Evolutionary conservation across 2,113 vertebrate genomes (phyloP).

Genomic region (Pipra filicauda): DNA sequence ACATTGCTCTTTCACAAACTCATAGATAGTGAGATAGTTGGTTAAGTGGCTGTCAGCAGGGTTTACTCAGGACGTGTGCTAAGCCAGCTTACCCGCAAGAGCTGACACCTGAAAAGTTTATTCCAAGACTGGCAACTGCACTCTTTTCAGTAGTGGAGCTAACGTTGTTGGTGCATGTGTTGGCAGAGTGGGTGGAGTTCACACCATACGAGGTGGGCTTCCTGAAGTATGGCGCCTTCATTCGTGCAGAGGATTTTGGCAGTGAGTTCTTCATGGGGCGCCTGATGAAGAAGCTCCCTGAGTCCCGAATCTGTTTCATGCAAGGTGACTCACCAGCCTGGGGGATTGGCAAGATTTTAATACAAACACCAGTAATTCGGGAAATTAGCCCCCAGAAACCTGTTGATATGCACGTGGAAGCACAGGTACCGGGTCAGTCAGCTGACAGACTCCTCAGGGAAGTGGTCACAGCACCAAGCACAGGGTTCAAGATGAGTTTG

Average conservation of each 20-base stretch:
- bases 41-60: background rate
- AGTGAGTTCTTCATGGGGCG: conserved; percentile 86
- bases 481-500: background rate
- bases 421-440: background rate
- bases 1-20: background rate
- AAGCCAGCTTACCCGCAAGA: background rate
- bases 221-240: conserved; percentile 82
- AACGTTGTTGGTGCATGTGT: background rate
- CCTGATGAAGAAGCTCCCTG: conserved; percentile 79
- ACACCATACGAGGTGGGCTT: conserved; percentile 86
- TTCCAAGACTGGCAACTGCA: background rate
- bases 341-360: background rate
- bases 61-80: background rate
- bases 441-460: background rate
- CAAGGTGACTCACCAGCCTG: conserved; percentile 70
- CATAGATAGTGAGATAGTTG: no score
- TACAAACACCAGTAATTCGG: background rate
- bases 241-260: conserved; percentile 82
- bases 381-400: background rate
- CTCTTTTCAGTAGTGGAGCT: accelerated
- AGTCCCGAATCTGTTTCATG: conserved; percentile 81
- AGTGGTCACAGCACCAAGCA: background rate
- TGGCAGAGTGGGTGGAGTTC: conserved; percentile 87
- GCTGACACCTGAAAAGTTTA: background rate
- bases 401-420: background rate